Percentiles rank a stretch among this genome's conserved stretches.
These are phyloP conservation scores for Parotocinclus haroldoi DNA, from an alignment of 2,797 vertebrate genomes.

Conservation along the genomic window DNA sequence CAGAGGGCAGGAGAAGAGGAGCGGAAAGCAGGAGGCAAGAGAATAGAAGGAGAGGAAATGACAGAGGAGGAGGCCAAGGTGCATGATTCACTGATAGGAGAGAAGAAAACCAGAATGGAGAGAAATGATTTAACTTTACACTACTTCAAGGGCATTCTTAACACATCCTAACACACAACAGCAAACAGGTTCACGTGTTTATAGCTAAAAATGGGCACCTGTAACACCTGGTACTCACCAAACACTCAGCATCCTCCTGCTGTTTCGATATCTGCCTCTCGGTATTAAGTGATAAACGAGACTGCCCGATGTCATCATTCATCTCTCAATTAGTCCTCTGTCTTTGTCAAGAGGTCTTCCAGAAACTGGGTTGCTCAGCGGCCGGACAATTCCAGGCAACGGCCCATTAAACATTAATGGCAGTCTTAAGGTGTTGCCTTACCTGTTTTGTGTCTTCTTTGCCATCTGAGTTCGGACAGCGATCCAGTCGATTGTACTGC, in stretches of 20 bases:
- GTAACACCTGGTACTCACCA: conserved; percentile 18
- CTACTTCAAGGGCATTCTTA: too few species aligned
- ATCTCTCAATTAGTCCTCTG: conserved; percentile 33
- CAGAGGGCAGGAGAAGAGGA: conserved; percentile 60
- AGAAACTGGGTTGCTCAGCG: conserved; percentile 34
- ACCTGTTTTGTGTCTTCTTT: conserved; percentile 70
- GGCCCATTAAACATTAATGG: conserved; percentile 75
- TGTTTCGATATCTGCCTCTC: conserved; percentile 39
- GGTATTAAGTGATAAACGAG: too few species aligned
- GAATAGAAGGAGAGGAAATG: conserved; percentile 63
- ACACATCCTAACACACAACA: too few species aligned
- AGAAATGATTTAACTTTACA: neutral
- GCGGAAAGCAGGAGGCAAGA: conserved; percentile 51
- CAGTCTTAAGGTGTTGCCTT: conserved; percentile 70
- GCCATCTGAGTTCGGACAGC: conserved; percentile 46
- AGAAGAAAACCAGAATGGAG: conserved; percentile 18
- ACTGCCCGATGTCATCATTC: too few species aligned
- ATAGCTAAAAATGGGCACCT: too few species aligned
- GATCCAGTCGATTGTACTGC: conserved; percentile 34
- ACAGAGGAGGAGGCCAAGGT: conserved; percentile 58
- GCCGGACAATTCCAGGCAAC: conserved; percentile 61
- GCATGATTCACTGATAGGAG: conserved; percentile 71
- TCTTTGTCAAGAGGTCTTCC: too few species aligned
- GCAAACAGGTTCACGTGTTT: too few species aligned
- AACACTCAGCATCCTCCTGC: conserved; percentile 60